Percentiles rank a stretch among this genome's conserved stretches.
These are phyloP conservation scores for Ophion slaviceki DNA, from an alignment of 2,888 invertebrate species.

Conservation along the genomic window DNA sequence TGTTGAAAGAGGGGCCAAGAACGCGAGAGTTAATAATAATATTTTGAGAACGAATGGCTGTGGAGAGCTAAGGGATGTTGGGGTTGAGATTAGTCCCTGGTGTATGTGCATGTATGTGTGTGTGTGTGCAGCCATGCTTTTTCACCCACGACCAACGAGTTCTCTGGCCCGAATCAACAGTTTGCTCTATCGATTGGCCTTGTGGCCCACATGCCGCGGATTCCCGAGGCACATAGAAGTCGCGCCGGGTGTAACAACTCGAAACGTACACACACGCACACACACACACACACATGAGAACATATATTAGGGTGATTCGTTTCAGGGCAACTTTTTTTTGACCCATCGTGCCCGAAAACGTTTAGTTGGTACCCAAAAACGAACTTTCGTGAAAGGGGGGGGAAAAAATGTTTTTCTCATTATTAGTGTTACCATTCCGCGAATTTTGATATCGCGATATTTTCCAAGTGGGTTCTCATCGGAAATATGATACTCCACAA, in stretches of 20 bases:
- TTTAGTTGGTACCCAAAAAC: too few species aligned
- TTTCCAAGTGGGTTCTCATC: too few species aligned
- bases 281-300: background rate
- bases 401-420: too few species aligned
- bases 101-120: background rate
- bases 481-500: too few species aligned
- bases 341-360: too few species aligned
- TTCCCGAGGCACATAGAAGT: constrained; percentile 54
- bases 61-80: background rate
- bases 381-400: too few species aligned
- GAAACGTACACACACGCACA: constrained; percentile 17
- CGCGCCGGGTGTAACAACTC: constrained; percentile 41
- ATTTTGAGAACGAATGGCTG: constrained; percentile 27
- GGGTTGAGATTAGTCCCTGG: background rate
- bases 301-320: background rate
- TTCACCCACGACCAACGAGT: constrained; percentile 52
- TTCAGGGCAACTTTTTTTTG: too few species aligned
- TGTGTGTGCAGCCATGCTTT: constrained; percentile 9
- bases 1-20: background rate
- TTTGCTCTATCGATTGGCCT: constrained; percentile 83
- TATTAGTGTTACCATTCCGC: too few species aligned
- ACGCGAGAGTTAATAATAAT: constrained; percentile 26
- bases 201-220: constrained; percentile 69
- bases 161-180: constrained; percentile 83
- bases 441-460: too few species aligned